phyloP scores from a whole-genome alignment of 2,113 vertebrate genomes.

The Neolamprologus modestus region DNA sequence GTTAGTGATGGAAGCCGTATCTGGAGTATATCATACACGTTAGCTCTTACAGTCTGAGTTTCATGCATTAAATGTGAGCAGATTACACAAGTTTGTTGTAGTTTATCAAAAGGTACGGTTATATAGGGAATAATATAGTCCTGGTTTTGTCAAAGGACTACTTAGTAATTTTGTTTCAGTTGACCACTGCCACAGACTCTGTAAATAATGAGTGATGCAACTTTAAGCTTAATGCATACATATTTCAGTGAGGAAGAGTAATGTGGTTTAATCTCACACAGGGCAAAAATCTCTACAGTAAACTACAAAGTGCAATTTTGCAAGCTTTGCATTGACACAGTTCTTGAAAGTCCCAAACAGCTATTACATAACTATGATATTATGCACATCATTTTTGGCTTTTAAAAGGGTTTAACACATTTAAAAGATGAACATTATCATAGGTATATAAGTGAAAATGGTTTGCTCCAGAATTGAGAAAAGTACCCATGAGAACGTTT shows the following conservation, averaged over 20 bases:
- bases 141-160: slow-evolving; percentile 28
- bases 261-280: neutral
- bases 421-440: slow-evolving; percentile 12
- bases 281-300: neutral
- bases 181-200: neutral
- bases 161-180: slow-evolving; percentile 27
- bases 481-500: slow-evolving; percentile 40
- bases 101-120: slow-evolving; percentile 62
- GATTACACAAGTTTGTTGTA: slow-evolving; percentile 52
- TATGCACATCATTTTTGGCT: slow-evolving; percentile 7
- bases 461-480: slow-evolving; percentile 19
- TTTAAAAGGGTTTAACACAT: slow-evolving; percentile 17
- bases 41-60: slow-evolving; percentile 61
- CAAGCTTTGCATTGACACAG: slow-evolving; percentile 22
- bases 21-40: slow-evolving; percentile 58
- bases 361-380: neutral
- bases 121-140: slow-evolving; percentile 63
- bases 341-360: slow-evolving; percentile 2
- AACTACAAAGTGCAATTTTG: slow-evolving; percentile 61
- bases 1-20: slow-evolving; percentile 60
- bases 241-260: neutral
- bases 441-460: slow-evolving; percentile 16
- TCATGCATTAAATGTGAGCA: slow-evolving; percentile 72
- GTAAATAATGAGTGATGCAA: neutral
- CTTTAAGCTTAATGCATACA: slow-evolving; percentile 11